Conservation (phyloP, 1,140 invertebrate genomes). For the Neelides sp. region DNA sequence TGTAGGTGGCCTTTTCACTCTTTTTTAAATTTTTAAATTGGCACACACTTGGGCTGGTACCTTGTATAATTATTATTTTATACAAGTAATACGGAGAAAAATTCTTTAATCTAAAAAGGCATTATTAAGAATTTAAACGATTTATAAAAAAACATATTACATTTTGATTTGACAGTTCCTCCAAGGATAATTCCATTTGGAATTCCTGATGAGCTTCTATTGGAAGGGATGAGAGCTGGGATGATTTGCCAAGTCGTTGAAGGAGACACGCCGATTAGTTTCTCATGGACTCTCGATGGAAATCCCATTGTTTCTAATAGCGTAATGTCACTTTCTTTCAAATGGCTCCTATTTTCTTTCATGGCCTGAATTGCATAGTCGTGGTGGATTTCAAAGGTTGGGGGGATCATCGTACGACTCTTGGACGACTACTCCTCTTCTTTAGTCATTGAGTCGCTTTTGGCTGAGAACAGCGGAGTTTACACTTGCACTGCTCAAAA, state of each 20-base stretch:
- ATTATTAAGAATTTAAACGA: slow-evolving; percentile 16
- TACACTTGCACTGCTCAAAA: slow-evolving; percentile 44
- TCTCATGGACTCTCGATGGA: slow-evolving; percentile 43
- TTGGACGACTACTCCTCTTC: slow-evolving; percentile 78
- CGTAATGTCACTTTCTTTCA: background rate
- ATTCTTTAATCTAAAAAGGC: too few relatives aligned
- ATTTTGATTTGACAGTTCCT: slow-evolving; percentile 54
- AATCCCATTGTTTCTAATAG: slow-evolving; percentile 33
- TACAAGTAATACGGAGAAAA: too few relatives aligned
- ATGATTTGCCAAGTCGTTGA: slow-evolving; percentile 87
- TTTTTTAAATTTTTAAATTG: too few relatives aligned
- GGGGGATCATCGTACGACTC: slow-evolving; percentile 46
- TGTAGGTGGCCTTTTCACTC: too few relatives aligned
- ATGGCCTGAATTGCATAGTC: background rate
- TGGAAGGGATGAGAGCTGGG: slow-evolving; percentile 81
- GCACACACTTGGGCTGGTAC: too few relatives aligned
- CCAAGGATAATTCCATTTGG: slow-evolving; percentile 76
- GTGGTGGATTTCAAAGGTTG: slow-evolving; percentile 21
- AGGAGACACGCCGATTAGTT: slow-evolving; percentile 81
- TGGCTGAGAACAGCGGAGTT: slow-evolving; percentile 58
- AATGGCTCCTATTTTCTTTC: background rate
- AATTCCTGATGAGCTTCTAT: slow-evolving; percentile 60
- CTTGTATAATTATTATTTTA: too few relatives aligned
- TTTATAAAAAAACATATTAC: background rate
- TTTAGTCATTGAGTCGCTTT: slow-evolving; percentile 73